phyloP scores from a whole-genome alignment of 2,797 vertebrate genomes.

The Crax fasciolata region DNA sequence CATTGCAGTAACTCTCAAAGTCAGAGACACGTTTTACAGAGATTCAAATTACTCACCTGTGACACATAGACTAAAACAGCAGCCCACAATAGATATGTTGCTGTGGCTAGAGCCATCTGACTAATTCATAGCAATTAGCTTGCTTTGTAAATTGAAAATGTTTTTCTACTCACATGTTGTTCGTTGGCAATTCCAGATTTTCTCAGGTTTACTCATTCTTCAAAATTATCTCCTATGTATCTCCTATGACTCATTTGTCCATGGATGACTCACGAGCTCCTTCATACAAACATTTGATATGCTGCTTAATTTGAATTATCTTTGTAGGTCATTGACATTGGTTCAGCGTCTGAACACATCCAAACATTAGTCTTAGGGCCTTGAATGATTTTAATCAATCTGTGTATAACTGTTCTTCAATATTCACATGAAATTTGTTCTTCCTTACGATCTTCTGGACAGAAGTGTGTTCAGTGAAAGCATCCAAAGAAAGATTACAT shows the following conservation, averaged over 20 bases:
- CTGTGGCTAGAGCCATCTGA: conserved; percentile 51
- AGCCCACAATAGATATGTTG: conserved; percentile 32
- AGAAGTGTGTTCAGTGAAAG: not conserved
- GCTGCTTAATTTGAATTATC: not conserved
- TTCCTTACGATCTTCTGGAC: not conserved
- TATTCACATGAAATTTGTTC: not conserved
- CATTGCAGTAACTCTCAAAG: not conserved
- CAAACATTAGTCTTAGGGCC: not conserved
- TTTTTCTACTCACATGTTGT: conserved; percentile 63
- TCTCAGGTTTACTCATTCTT: conserved; percentile 61
- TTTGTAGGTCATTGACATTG: not conserved
- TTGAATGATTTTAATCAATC: not conserved
- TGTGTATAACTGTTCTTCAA: not conserved
- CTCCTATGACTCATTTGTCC: conserved; percentile 62
- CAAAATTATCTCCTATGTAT: conserved; percentile 39
- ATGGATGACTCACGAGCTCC: conserved; percentile 31
- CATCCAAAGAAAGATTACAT: not conserved
- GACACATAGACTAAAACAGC: conserved; percentile 31
- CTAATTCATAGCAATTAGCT: conserved; percentile 60
- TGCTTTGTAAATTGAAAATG: conserved; percentile 53
- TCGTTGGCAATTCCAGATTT: conserved; percentile 49
- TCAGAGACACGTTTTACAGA: conserved; percentile 36
- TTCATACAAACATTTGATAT: conserved; percentile 17
- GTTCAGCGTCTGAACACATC: not conserved
- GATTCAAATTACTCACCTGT: conserved; percentile 17